phyloP scores from a whole-genome alignment of 2,888 invertebrate species.

The Drosophila flavopinicola region DNA sequence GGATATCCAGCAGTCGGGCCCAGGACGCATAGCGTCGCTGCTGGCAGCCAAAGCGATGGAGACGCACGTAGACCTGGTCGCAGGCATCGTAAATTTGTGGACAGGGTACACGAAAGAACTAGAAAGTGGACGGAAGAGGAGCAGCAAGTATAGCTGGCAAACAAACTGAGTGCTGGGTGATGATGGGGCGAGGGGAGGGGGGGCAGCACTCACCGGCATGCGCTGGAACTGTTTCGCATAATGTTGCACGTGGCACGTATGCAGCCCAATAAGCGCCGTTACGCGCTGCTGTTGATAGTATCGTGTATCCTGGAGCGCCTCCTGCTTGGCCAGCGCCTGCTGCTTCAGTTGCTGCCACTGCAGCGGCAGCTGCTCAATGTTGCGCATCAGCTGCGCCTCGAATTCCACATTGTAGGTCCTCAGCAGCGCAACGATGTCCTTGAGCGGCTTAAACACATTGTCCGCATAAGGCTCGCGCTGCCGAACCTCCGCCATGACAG shows the following conservation, averaged over 20 bases:
- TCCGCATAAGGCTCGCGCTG: conserved; percentile 92
- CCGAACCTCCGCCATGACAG: conserved; percentile 88
- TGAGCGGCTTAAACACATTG: conserved; percentile 94
- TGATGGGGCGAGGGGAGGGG: no score
- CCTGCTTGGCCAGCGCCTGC: conserved; percentile 91
- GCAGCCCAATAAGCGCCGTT: conserved; percentile 91
- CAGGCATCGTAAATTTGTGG: conserved; percentile 89
- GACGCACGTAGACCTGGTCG: conserved; percentile 88
- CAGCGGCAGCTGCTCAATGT: conserved; percentile 93
- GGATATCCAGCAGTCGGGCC: conserved; percentile 93
- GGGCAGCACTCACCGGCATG: conserved; percentile 65
- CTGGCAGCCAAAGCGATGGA: conserved; percentile 88
- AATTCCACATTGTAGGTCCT: conserved; percentile 94
- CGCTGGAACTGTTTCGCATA: conserved; percentile 90
- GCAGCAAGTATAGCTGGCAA: conserved; percentile 4
- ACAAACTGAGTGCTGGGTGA: neutral
- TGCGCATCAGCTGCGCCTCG: conserved; percentile 90
- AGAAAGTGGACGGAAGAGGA: neutral
- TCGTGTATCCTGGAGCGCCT: conserved; percentile 93
- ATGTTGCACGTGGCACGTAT: conserved; percentile 91
- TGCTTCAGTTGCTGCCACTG: conserved; percentile 95
- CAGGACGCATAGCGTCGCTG: conserved; percentile 89
- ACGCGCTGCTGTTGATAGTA: conserved; percentile 94
- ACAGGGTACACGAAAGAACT: conserved; percentile 89
- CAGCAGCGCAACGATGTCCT: conserved; percentile 93